Evolutionary conservation across 2,113 vertebrate species (phyloP), one percentile per base, ranked within the genome.

Genomic region (Notarius lentiginosus): DNA sequence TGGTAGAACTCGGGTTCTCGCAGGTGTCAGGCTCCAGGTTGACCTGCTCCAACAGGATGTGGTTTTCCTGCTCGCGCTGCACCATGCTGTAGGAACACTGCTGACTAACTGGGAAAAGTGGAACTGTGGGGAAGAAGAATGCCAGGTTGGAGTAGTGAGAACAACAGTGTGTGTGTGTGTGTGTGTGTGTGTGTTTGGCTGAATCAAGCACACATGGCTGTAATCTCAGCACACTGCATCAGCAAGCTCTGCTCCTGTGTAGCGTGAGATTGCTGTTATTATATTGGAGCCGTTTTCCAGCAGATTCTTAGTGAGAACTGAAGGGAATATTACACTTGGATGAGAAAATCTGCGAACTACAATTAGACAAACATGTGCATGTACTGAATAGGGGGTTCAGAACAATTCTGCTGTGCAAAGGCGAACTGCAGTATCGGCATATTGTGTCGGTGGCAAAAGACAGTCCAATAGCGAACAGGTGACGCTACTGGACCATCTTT

Each of bases 41-140:
- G 79, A 84, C 86, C 47, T 20, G 56, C 82, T 84, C 70, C 87
- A 89, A 63, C 75, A 90, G 90, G 91, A 92, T 92, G 90, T 90
- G 90, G 90, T 90, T 90, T 89, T 34, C 70, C 70, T 10, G 55
- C 58, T 79, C 58, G 84, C 56, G 70, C 82, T 80, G 60, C 88
- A 73, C 85, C 70, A 80, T 49, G 24, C 68, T 77, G 77, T 51
- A 83, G 20, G 72, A 89, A 88, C 88, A 88, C 70, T 91, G 90
- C 91, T 91, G 90, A 92, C 86, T 87, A 89, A 66, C 75, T 87
- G 86, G 87, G 89, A 90, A 88, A 73, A 84, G 53, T 53, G 68
- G 72, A 79, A 82, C 41, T 68, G 41, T 8, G 34, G 68, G 41
- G 41, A 79, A 77, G 60, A 60, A 68, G 84, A 61, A 51, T 53